Base-by-base conservation (phyloP, 1,140 invertebrate genomes). In the Bombus huntii region DNA sequence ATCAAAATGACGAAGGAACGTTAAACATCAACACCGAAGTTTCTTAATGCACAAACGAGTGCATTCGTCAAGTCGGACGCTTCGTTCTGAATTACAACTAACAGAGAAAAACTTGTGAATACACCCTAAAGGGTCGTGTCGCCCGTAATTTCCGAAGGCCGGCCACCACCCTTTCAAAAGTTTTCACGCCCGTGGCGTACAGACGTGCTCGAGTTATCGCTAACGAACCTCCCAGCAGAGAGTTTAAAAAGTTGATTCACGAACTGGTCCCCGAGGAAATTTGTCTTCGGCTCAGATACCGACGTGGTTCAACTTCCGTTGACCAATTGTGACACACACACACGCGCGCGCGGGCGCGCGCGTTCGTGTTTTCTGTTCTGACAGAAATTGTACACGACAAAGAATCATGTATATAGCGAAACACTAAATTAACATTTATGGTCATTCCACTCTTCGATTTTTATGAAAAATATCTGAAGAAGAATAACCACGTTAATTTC, bases 241-340 rank as follows among this genome's bases (percentile, higher is more conserved):
- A 92, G 87, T 92, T 91, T 90, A 92, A 92, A 92, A 92, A 92
- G 87, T 92, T 92, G 86, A 91, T 91, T 86, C 89, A 71, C 78
- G 66, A 90, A 92, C 87, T 81, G 84, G 74, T 88, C 92, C 87
- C 92, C 22, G 53, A 92, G 91, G 92, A 92, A 92, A 92, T 92
- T 88, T 92, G 84, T 88, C 80, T 88, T 83, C 72, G 72, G 42
- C 39, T 81, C 79, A 47, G 74, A 86, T 79, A 82, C 80, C 76
- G 31, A 65, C 66, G 65, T 44, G 71, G 47, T 47, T 81, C 53
- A 62, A 42, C 68, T 73, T 83, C 53, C 75, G 44, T n/a, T 44
- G 57, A 59, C 74, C 81, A 89, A 89, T 89, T 89, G 85, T 89
- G 78, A 72, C 47, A 39, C 80, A 74, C 31, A 62, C 47, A 31